phyloP scores from a whole-genome alignment of 2,113 vertebrate species.

The Neolamprologus brichardi region DNA sequence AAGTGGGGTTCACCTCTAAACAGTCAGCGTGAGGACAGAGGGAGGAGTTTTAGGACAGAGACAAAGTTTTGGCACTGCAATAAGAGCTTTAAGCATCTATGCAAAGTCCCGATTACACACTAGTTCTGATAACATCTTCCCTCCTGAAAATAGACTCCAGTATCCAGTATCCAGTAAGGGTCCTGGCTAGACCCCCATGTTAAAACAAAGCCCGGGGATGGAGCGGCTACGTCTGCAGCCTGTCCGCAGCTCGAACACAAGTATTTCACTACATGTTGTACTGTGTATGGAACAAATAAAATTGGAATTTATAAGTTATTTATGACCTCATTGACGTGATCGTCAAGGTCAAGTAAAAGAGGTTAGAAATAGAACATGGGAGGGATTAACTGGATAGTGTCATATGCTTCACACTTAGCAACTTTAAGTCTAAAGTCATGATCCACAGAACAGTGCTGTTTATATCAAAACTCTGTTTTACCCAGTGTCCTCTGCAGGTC shows the following conservation, averaged over 20 bases:
- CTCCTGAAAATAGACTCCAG: not conserved
- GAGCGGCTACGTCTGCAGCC: not conserved
- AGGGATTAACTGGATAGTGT: not conserved
- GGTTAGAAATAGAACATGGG: not conserved
- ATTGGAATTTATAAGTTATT: not conserved
- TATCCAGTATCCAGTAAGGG: not conserved
- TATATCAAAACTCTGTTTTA: not conserved
- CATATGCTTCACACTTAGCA: not conserved
- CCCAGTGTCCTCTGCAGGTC: conserved; percentile 31
- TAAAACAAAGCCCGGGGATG: not conserved
- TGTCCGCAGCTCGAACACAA: too few relatives aligned
- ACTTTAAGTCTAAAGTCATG: not conserved
- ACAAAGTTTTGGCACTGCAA: not conserved
- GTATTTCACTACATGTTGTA: not conserved
- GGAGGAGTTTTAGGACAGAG: not conserved
- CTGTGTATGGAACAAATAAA: not conserved
- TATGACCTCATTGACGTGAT: not conserved
- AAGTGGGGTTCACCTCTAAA: not conserved
- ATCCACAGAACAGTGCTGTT: not conserved
- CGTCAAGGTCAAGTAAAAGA: not conserved
- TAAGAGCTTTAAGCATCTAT: not conserved
- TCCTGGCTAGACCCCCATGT: not conserved
- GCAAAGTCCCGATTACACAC: not conserved
- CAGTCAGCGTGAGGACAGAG: not conserved
- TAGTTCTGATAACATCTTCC: not conserved